Conservation (phyloP, 2,113 vertebrate species). For the Pangasianodon hypophthalmus region DNA sequence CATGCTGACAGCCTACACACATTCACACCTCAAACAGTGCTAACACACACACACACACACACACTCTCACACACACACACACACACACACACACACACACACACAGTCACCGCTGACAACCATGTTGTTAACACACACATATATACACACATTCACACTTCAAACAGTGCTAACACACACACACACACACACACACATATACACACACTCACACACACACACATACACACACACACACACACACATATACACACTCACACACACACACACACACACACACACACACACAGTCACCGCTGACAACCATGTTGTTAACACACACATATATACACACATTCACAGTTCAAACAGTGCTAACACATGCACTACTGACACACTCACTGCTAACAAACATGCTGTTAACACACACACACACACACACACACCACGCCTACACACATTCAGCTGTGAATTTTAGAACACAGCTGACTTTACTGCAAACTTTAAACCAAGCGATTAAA, state of each 20-base stretch:
- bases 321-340: not conserved
- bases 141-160: no score
- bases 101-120: no score
- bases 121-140: no score
- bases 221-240: not conserved
- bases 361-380: not conserved
- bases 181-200: no score
- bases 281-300: not conserved
- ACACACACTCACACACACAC: not conserved
- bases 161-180: no score
- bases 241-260: not conserved
- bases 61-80: not conserved
- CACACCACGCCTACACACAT: not conserved
- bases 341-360: not conserved
- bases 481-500: not conserved
- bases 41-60: constrained; percentile 14
- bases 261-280: not conserved
- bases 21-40: not conserved
- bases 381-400: not conserved
- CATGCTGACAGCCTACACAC: not conserved
- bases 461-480: not conserved
- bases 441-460: not conserved
- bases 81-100: not conserved
- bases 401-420: not conserved
- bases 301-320: no score